phyloP scores from a whole-genome alignment of 2,888 invertebrate genomes.

The Andricus curvator region DNA sequence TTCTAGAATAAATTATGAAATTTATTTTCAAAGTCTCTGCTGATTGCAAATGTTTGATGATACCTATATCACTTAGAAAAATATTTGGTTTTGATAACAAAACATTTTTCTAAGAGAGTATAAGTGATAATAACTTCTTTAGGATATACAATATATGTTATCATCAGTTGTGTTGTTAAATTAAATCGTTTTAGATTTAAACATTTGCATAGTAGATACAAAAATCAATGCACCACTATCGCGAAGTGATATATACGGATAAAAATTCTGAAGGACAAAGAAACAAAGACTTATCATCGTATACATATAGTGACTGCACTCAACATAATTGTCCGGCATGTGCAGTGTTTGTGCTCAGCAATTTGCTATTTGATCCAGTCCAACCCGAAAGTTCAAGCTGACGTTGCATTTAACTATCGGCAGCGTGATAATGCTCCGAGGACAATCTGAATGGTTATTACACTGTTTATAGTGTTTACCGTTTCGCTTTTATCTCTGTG shows the following conservation, averaged over 20 bases:
- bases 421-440: neutral
- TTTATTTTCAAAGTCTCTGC: no score
- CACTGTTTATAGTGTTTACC: constrained; percentile 8
- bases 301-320: neutral
- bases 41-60: no score
- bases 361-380: constrained; percentile 38
- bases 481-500: constrained; percentile 8
- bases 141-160: neutral
- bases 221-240: constrained; percentile 1
- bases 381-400: constrained; percentile 45
- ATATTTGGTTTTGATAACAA: no score
- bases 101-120: no score
- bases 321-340: neutral
- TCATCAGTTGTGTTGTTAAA: neutral
- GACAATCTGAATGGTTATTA: constrained; percentile 15
- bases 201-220: neutral
- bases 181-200: neutral
- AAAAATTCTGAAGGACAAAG: constrained; percentile 8
- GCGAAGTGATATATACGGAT: neutral
- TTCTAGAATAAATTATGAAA: no score
- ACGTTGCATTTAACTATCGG: constrained; percentile 42
- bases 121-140: neutral
- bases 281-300: neutral
- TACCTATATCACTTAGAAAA: no score
- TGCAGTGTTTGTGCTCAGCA: constrained; percentile 1